Base-by-base conservation (phyloP, 2,888 invertebrate genomes). In the Agriopis marginaria region DNA sequence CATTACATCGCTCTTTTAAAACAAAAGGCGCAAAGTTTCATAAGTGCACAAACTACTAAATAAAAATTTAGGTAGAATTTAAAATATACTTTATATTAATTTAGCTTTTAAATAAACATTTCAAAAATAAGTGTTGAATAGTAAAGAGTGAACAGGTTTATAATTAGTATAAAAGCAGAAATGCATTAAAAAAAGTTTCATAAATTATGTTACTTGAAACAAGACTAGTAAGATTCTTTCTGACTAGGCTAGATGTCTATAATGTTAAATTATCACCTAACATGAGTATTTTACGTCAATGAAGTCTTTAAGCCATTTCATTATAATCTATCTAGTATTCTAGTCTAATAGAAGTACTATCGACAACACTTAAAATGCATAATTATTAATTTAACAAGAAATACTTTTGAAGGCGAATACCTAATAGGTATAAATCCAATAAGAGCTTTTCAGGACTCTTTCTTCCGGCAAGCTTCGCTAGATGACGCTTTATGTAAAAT, bases 1-100 rank as follows among this genome's bases (percentile, higher is more conserved):
- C 88, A 87, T 87, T 83, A 76, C 75, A 80, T 79, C 86, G 84
- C 77, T 80, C 87, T 90, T 90, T 90, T 84, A 77, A 76, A 66
- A 72, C 76, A 91, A 92, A 91, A 88, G 77, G 86, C 82, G 86
- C 77, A 82, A 90, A 90, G 89, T 79, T 73, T 72, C 86, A 89
- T 78, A 68, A 75, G 82, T 89, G 89, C 89, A 83, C 81, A 64
- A 69, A 74, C 78, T 63, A 74, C 63, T 45, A 50, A 51, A 54
- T 49, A 39, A 39, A 61, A 64, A 44, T 56, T 40, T 49, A 59
- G 58, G 8, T 55, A 32, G 10, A 50, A 42, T 40, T 44, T 53
- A 45, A 58, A 10, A 55, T 56, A 55, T 50, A 58, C 11, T 23
- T 59, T 53, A 39, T n/a, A 61, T 14, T 39, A 50, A 12, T 42